Evolutionary conservation across 1,140 invertebrate species (phyloP).

Genomic region (Holotrichia oblita): DNA sequence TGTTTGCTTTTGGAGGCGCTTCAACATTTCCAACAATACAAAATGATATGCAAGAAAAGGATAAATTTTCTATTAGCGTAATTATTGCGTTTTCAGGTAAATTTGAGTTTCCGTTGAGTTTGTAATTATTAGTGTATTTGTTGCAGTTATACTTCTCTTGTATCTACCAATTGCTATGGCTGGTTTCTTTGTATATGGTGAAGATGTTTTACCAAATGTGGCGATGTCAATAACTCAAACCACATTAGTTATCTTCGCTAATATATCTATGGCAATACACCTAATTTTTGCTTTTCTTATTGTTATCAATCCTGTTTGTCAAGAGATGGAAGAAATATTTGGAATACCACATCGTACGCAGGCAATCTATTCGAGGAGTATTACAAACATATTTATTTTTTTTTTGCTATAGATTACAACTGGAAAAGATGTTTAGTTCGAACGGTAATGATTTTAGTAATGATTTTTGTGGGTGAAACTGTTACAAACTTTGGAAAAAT

Average conservation of each 20-base stretch:
- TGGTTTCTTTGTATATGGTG: slow-evolving; percentile 71
- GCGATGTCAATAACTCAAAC: slow-evolving; percentile 64
- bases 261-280: slow-evolving; percentile 70
- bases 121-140: slow-evolving; percentile 39
- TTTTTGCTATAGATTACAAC: slow-evolving; percentile 68
- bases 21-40: slow-evolving; percentile 77
- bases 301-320: slow-evolving; percentile 72
- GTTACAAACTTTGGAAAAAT: slow-evolving; percentile 77
- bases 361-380: slow-evolving; percentile 34
- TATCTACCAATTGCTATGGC: slow-evolving; percentile 68
- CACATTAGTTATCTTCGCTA: slow-evolving; percentile 63
- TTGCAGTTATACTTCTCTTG: slow-evolving; percentile 67
- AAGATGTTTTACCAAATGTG: slow-evolving; percentile 66
- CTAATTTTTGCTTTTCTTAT: slow-evolving; percentile 73
- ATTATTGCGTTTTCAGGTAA: slow-evolving; percentile 50
- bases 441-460: slow-evolving; percentile 65
- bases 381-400: background rate
- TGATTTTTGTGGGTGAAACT: slow-evolving; percentile 73
- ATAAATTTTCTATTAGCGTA: slow-evolving; percentile 62
- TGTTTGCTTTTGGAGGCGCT: slow-evolving; percentile 75
- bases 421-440: slow-evolving; percentile 70
- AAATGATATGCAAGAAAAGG: slow-evolving; percentile 72
- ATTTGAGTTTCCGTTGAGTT: background rate
- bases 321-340: slow-evolving; percentile 76
- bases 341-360: slow-evolving; percentile 70